A percentile compares a stretch with the other conserved stretches of the same genome.
These are phyloP conservation scores for Amazona ochrocephala DNA, from an alignment of 2,797 vertebrate genomes.

Conservation along the genomic window DNA sequence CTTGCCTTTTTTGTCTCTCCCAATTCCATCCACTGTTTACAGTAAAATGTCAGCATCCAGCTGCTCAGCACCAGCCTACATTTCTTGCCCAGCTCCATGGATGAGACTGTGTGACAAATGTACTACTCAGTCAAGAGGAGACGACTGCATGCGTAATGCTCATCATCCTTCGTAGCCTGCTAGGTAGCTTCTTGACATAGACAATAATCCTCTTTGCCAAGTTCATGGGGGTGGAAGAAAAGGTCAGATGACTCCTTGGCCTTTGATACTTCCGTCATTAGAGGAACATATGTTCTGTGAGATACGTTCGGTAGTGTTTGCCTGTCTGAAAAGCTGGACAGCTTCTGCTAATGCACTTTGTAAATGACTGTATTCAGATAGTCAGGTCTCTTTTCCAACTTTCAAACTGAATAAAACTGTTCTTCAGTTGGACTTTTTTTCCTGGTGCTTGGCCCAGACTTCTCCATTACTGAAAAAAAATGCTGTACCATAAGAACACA, in stretches of 20 bases:
- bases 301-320: constrained; percentile 38
- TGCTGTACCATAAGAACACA: not conserved
- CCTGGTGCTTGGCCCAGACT: not conserved
- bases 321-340: constrained; percentile 28
- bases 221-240: constrained; percentile 51
- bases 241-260: constrained; percentile 65
- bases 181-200: not conserved
- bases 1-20: not conserved
- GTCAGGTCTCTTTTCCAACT: constrained; percentile 13
- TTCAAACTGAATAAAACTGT: not conserved
- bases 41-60: not conserved
- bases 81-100: not conserved
- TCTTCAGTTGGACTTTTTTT: not conserved
- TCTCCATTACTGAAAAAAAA: not conserved
- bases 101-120: not conserved
- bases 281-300: not conserved
- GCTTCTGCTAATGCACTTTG: not conserved
- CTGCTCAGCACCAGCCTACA: not conserved
- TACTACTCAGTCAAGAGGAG: not conserved
- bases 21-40: not conserved
- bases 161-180: not conserved
- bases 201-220: constrained; percentile 25
- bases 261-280: constrained; percentile 62
- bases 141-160: not conserved
- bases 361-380: constrained; percentile 31